Evolutionary conservation across 2,888 invertebrate species (phyloP).

Genomic region (Stenodema calcarata): DNA sequence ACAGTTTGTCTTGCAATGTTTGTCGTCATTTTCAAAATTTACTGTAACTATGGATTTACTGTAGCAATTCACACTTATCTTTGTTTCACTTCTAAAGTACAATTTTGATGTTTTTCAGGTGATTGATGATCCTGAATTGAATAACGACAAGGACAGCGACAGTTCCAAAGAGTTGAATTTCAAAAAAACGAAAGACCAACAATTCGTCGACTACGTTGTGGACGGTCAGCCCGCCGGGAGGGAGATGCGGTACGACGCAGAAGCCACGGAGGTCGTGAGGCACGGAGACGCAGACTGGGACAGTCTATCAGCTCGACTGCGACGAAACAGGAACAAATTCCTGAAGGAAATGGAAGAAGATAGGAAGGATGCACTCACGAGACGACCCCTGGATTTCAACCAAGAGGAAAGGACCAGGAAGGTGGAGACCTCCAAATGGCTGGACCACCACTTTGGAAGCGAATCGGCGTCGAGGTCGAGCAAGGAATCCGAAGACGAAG

Average conservation of each 20-base stretch:
- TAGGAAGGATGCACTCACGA: slow-evolving; percentile 81
- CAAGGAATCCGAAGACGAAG: slow-evolving; percentile 61
- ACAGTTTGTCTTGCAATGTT: too few species aligned
- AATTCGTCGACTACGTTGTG: slow-evolving; percentile 81
- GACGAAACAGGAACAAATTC: slow-evolving; percentile 60
- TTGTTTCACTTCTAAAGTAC: not conserved
- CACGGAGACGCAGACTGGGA: slow-evolving; percentile 78
- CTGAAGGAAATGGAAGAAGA: slow-evolving; percentile 63
- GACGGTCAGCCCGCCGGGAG: slow-evolving; percentile 81
- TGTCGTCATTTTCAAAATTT: too few species aligned
- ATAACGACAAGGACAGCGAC: slow-evolving; percentile 59
- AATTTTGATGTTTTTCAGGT: slow-evolving; percentile 23
- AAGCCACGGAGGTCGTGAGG: slow-evolving; percentile 75
- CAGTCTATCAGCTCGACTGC: slow-evolving; percentile 77
- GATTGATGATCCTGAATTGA: slow-evolving; percentile 46
- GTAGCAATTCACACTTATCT: too few species aligned
- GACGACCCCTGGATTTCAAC: slow-evolving; percentile 82
- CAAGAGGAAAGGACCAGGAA: slow-evolving; percentile 88
- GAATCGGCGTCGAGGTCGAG: slow-evolving; percentile 66
- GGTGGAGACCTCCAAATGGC: slow-evolving; percentile 89
- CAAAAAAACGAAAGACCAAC: slow-evolving; percentile 79
- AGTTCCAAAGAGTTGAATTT: slow-evolving; percentile 63
- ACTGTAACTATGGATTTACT: too few species aligned
- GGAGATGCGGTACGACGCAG: slow-evolving; percentile 70
- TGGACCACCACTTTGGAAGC: slow-evolving; percentile 89